These are phyloP conservation scores for Nylanderia fulva DNA, from an alignment of 1,140 invertebrate species.

Conservation along the genomic window DNA sequence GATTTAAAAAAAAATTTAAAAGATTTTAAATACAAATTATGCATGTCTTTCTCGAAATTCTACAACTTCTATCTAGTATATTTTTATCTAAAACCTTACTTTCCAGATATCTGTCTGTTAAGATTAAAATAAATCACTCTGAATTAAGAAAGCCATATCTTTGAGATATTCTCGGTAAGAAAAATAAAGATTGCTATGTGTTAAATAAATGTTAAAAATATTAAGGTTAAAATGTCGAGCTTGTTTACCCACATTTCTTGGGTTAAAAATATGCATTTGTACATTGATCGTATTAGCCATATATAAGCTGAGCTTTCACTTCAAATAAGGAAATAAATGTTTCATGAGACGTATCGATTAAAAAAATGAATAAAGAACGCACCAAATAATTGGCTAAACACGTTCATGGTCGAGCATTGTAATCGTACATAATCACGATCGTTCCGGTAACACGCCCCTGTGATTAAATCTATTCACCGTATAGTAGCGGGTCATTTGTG, in stretches of 20 bases:
- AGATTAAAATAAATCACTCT: too few relatives aligned
- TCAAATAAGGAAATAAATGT: neutral
- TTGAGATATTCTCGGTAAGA: too few relatives aligned
- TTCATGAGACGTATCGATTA: neutral
- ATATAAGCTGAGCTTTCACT: neutral
- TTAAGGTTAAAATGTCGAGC: neutral
- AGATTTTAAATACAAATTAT: too few relatives aligned
- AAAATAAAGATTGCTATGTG: neutral
- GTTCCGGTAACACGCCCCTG: conserved; percentile 5
- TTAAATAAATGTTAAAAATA: neutral
- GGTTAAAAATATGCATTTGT: neutral
- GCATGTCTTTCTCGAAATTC: too few relatives aligned
- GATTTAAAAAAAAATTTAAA: too few relatives aligned
- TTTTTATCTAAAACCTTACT: too few relatives aligned
- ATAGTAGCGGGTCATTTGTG: conserved; percentile 5
- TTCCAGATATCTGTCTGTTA: too few relatives aligned
- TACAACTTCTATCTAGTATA: too few relatives aligned
- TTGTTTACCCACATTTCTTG: neutral
- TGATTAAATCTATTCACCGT: conserved; percentile 40
- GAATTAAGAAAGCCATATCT: too few relatives aligned
- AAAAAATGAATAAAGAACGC: neutral
- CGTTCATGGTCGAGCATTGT: conserved; percentile 39
- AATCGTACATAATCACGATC: conserved; percentile 9
- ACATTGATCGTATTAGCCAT: neutral
- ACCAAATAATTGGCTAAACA: conserved; percentile 42